Evolutionary conservation across 2,797 vertebrate species (phyloP).

Genomic region (Caiman crocodilus): DNA sequence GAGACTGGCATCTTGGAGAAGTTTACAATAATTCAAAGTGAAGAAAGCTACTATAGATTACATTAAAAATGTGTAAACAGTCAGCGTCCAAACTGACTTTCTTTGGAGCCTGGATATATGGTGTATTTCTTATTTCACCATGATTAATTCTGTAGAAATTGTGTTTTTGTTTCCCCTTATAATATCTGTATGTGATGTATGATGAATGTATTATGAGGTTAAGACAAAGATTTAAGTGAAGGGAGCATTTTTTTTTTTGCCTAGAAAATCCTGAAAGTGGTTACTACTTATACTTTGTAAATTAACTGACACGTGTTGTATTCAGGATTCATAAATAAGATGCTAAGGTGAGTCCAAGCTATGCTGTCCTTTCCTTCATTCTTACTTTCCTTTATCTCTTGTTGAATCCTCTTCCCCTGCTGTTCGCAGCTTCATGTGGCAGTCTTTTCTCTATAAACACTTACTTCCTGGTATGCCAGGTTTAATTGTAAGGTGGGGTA

Average conservation of each 20-base stretch:
- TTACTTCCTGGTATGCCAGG: not conserved
- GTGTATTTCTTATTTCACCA: not conserved
- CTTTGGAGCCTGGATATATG: not conserved
- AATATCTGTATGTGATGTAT: no score
- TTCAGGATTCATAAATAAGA: not conserved
- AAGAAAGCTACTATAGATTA: not conserved
- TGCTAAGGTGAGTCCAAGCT: not conserved
- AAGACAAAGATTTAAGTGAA: no score
- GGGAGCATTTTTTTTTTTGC: no score
- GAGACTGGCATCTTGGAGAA: not conserved
- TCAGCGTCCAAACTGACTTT: not conserved
- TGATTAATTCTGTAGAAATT: not conserved
- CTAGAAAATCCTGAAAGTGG: not conserved
- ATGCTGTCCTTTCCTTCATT: not conserved
- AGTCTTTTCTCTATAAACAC: not conserved
- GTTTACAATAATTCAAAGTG: not conserved
- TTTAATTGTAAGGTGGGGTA: not conserved
- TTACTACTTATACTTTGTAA: not conserved
- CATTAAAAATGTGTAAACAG: not conserved
- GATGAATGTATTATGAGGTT: no score
- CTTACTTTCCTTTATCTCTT: not conserved
- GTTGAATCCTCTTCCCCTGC: not conserved
- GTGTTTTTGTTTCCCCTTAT: not conserved
- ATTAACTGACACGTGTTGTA: not conserved
- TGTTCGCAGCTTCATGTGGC: not conserved